Evolutionary conservation across 1,140 invertebrate genomes (phyloP).

Genomic region (Achatina immaculata): DNA sequence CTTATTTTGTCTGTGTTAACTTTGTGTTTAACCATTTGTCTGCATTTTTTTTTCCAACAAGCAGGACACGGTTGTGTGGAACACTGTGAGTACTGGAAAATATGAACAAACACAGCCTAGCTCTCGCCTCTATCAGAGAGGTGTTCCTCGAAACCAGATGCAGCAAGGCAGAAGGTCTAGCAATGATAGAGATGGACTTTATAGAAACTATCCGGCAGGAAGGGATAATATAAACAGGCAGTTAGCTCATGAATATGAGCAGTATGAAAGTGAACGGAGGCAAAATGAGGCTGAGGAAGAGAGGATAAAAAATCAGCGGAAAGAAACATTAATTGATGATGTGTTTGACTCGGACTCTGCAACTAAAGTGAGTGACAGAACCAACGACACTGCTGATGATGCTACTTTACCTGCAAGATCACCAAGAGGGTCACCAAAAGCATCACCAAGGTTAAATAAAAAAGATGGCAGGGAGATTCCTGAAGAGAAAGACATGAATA

Average conservation of each 20-base stretch:
- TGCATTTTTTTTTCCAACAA: too few relatives aligned
- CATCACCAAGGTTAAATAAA: neutral
- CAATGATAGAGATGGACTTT: constrained; percentile 4
- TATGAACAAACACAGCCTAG: constrained; percentile 16
- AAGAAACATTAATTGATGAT: constrained; percentile 40
- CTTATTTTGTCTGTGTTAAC: too few relatives aligned
- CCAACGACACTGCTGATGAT: constrained; percentile 11
- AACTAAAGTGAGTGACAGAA: neutral
- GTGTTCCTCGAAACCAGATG: constrained; percentile 17
- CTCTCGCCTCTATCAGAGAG: constrained; percentile 16
- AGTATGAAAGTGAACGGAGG: constrained; percentile 27
- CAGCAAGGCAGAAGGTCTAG: constrained; percentile 10
- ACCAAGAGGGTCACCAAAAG: neutral
- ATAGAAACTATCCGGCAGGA: neutral
- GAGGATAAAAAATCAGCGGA: neutral
- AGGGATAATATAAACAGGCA: neutral
- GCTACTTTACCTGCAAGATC: neutral
- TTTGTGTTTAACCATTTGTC: too few relatives aligned
- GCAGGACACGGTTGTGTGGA: constrained; percentile 38
- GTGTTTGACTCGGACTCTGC: constrained; percentile 32
- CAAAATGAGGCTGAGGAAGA: constrained; percentile 14
- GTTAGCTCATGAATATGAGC: constrained; percentile 33
- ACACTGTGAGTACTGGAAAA: constrained; percentile 27
- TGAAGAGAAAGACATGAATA: constrained; percentile 7
- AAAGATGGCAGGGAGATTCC: constrained; percentile 19